Evolutionary conservation across 2,888 invertebrate genomes (phyloP).

Genomic region (Nephrotoma flavescens): DNA sequence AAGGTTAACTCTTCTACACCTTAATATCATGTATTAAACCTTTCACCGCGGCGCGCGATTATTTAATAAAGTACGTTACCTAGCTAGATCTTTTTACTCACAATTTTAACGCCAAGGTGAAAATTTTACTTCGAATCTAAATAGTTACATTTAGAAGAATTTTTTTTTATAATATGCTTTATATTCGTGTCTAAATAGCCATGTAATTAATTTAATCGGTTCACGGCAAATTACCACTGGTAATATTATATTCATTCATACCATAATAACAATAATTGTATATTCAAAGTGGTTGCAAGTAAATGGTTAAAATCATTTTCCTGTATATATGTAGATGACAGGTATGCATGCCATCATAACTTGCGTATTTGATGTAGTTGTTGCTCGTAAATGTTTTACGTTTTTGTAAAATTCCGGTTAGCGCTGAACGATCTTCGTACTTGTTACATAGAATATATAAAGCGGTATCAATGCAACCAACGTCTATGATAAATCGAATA

Average conservation of each 20-base stretch:
- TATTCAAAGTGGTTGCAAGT: background rate
- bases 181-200: background rate
- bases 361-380: too few species aligned
- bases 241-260: background rate
- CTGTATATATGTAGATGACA: background rate
- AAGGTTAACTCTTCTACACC: background rate
- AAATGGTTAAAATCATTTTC: background rate
- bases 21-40: background rate
- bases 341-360: background rate
- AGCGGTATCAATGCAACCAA: too few species aligned
- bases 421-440: too few species aligned
- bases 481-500: too few species aligned
- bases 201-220: background rate
- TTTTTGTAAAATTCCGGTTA: too few species aligned
- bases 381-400: too few species aligned
- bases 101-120: background rate
- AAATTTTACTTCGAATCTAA: background rate
- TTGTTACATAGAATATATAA: too few species aligned
- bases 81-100: background rate
- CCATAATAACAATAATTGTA: background rate
- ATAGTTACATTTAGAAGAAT: background rate
- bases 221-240: background rate
- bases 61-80: background rate
- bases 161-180: background rate
- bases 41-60: background rate